Evolutionary conservation across 2,888 invertebrate genomes (phyloP), one percentile per base, ranked within the genome.

Genomic region (Minunthozetes semirufus): DNA sequence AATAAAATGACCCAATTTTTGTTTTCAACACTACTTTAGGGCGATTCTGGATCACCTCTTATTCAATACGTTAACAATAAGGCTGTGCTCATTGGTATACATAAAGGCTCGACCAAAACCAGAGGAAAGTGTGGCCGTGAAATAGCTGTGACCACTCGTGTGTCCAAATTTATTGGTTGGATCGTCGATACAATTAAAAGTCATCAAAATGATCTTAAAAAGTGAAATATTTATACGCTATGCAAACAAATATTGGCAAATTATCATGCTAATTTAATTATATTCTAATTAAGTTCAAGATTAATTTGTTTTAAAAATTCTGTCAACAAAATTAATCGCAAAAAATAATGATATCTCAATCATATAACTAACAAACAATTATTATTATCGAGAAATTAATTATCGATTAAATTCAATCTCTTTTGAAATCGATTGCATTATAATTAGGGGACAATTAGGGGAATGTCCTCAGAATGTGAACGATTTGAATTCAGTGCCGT

Each of bases 1-100:
- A n/a, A 48, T 48, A 48, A 17, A 48, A 15, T 53, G 11, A 19
- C n/a, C 19, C 1, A 8, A 48, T 48, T 17, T 48, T 3, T 48
- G 11, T 19, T 59, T 19, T 5, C 4, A 59, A 15, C 11, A 29
- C 8, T 61, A 22, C 42, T 42, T 15, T 22, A 68, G 68, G 68
- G 68, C 22, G 68, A 68, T 42, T 68, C 68, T 29, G 68, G 68
- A 0, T 42, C 68, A 22, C 68, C 68, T 13, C 19, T 68, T 8
- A 13, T 68, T 68, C 68, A 68, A 68, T 68, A 68, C 22, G 68
- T 68, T 9, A 68, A 42, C 0, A 68, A 68, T 68, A n/a, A 38
- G 9, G 66, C 66, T 38, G 66, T 66, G 11, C 66, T 66, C 4
- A 68, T 68, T 8, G 68, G 68, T 15, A 68, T 68, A 42, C 68